phyloP scores from a whole-genome alignment of 2,888 invertebrate species.

The Megamerina dolium region DNA sequence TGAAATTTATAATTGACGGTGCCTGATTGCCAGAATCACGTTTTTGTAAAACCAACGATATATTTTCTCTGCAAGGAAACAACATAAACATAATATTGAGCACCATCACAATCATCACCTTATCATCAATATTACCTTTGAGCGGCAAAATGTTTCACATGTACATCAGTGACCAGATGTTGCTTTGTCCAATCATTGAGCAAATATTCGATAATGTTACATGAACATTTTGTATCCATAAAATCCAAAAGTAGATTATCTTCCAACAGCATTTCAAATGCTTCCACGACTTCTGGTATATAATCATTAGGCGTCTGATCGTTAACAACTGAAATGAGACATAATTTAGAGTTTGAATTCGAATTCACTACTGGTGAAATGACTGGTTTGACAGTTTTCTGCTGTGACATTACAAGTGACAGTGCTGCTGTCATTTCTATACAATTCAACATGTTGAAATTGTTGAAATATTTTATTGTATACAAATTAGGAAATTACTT shows the following conservation, averaged over 20 bases:
- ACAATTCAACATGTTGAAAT: too few relatives aligned
- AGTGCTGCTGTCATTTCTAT: too few relatives aligned
- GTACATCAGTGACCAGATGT: conserved; percentile 71
- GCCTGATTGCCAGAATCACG: conserved; percentile 63
- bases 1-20: conserved; percentile 70
- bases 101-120: neutral
- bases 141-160: conserved; percentile 64
- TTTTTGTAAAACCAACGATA: conserved; percentile 59
- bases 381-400: too few relatives aligned
- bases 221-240: conserved; percentile 82
- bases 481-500: too few relatives aligned
- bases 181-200: conserved; percentile 76
- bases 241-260: conserved; percentile 80
- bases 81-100: neutral
- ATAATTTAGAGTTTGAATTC: neutral
- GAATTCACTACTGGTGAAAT: too few relatives aligned
- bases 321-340: conserved; percentile 21
- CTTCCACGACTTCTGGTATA: conserved; percentile 71
- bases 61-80: conserved; percentile 52
- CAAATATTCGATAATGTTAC: conserved; percentile 79
- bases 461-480: too few relatives aligned
- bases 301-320: conserved; percentile 53
- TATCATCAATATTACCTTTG: conserved; percentile 29
- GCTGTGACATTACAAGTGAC: too few relatives aligned
- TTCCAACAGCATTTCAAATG: conserved; percentile 78